A percentile compares a stretch with the other conserved stretches of the same genome.
phyloP scores from a whole-genome alignment of 1,140 invertebrate species.

The Heliconius hewitsoni region DNA sequence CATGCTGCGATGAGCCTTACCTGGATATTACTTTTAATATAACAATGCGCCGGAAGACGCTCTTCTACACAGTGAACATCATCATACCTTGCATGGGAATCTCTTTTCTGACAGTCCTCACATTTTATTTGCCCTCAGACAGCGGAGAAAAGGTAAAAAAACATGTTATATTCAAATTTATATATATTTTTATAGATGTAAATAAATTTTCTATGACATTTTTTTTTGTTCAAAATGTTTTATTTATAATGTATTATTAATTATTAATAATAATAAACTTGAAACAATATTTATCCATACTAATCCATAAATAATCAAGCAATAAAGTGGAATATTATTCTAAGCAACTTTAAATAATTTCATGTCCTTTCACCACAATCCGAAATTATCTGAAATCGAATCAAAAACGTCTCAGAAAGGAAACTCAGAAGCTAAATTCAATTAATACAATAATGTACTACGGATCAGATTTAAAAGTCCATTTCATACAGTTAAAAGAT shows the following conservation, averaged over 20 bases:
- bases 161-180: background rate
- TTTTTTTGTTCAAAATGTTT: background rate
- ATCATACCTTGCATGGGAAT: constrained; percentile 99
- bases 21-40: constrained; percentile 99
- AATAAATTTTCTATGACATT: background rate
- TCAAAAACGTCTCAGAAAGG: background rate
- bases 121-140: constrained; percentile 99
- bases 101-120: constrained; percentile 98
- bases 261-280: background rate
- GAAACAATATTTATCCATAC: background rate
- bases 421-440: background rate
- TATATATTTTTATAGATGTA: background rate
- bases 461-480: background rate
- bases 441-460: background rate
- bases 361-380: background rate
- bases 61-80: constrained; percentile 98
- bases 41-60: constrained; percentile 97
- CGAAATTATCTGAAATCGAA: background rate
- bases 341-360: background rate
- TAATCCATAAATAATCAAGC: background rate
- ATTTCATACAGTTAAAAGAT: background rate
- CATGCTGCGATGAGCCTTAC: constrained; percentile 97
- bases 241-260: background rate
- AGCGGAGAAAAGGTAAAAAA: constrained; percentile 96
- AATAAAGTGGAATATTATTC: background rate